These are phyloP conservation scores for Saccostrea echinata DNA, from an alignment of 1,140 invertebrate genomes.

Conservation along the genomic window DNA sequence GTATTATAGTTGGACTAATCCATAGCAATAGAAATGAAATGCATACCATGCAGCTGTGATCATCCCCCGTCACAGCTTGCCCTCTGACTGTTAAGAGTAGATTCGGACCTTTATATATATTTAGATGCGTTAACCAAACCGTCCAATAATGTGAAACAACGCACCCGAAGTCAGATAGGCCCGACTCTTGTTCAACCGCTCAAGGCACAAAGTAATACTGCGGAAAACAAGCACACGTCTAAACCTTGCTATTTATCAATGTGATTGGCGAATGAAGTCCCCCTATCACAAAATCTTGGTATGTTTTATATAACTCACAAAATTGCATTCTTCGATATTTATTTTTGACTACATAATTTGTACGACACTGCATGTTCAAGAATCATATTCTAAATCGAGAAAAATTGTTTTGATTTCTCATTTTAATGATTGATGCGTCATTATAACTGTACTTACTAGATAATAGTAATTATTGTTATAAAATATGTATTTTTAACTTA, in stretches of 20 bases:
- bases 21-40: no score
- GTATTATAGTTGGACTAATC: no score
- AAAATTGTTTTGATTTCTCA: no score
- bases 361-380: not conserved
- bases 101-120: not conserved
- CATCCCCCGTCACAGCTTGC: not conserved
- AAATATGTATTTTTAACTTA: no score
- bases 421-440: no score
- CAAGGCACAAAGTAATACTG: not conserved
- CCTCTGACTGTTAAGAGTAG: not conserved
- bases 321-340: not conserved
- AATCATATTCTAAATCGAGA: no score
- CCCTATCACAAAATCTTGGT: not conserved
- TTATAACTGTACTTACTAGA: no score
- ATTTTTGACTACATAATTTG: not conserved
- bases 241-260: not conserved
- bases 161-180: slow-evolving; percentile 11
- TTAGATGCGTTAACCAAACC: not conserved
- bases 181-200: not conserved
- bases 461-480: no score
- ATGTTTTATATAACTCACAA: slow-evolving; percentile 15
- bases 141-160: not conserved
- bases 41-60: not conserved
- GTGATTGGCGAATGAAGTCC: not conserved
- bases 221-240: not conserved